phyloP scores from a whole-genome alignment of 2,797 vertebrate species.

The Psittacula derbiana region DNA sequence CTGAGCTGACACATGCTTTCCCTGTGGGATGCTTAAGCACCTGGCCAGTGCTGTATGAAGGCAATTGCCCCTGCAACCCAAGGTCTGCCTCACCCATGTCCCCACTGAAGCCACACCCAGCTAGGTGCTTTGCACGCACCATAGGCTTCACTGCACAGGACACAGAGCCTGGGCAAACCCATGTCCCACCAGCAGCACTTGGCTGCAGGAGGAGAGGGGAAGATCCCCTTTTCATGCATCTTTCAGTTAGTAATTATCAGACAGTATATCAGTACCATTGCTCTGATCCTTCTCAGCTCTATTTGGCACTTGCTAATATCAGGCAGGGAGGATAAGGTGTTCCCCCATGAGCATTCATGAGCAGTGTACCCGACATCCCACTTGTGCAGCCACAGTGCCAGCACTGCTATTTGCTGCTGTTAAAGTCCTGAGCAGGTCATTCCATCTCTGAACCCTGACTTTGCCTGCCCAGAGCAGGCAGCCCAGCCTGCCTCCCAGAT shows the following conservation, averaged over 20 bases:
- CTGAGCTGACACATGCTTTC: rapidly evolving
- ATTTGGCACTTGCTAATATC: rapidly evolving
- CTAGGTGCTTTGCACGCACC: rapidly evolving
- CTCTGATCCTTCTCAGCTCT: rapidly evolving
- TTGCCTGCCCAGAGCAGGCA: background rate
- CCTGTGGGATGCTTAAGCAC: background rate
- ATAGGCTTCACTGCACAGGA: background rate
- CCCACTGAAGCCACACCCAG: rapidly evolving
- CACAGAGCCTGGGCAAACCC: background rate
- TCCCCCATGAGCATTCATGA: rapidly evolving
- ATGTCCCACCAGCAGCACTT: rapidly evolving
- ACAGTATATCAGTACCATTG: rapidly evolving
- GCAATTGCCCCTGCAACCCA: background rate
- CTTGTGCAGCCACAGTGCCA: rapidly evolving
- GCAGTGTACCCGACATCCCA: rapidly evolving
- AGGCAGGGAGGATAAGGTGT: rapidly evolving
- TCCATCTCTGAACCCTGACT: background rate
- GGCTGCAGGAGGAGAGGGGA: background rate
- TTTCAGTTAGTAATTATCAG: background rate
- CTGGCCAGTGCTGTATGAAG: background rate
- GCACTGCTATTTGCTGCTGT: rapidly evolving
- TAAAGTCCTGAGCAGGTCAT: rapidly evolving
- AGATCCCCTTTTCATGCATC: background rate
- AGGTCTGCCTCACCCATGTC: background rate
- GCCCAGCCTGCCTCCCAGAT: background rate